Evolutionary conservation across 37 sponge, comb jelly and placozoan genomes (phyloP), one percentile per base, ranked within the genome.

Genomic region (Hexactinellida sp.): DNA sequence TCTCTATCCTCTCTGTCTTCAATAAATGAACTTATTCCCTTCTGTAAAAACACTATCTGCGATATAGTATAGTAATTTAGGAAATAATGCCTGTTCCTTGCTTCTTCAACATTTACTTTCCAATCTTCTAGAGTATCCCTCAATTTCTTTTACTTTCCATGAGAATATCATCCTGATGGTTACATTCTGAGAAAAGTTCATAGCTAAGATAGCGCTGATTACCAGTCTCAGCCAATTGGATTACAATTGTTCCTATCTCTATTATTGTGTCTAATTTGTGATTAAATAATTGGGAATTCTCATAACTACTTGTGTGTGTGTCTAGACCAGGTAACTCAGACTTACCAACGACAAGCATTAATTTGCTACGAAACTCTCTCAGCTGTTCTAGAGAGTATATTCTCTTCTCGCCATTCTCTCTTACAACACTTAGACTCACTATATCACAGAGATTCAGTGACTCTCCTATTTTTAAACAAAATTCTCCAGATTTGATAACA

Each of bases 61-160:
- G 76, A 63, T 63, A 63, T 63, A 21, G 76, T 63, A n/a, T 63
- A 63, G 76, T 63, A 63, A 63, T 63, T 63, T 23, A 63, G 76
- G 30, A 63, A 63, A n/a, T 63, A 63, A n/a, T n/a, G 13, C 1
- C 5, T 23, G 5, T 63, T 63, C 76, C 76, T 10, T 25, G 76
- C 76, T n/a, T 63, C 76, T n/a, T 63, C 76, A 63, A 63, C 76
- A 32, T 63, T 63, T 23, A 7, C 5, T 63, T 23, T 63, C 76
- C 76, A 63, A 63, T 7, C 13, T 21, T 63, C 76, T 7, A 63
- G 76, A 32, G 76, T 63, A 28, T 23, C 3, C 21, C 3, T 10
- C 5, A 63, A 28, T 63, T 63, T n/a, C 3, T 21, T n/a, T 63
- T 63, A 10, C 1, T 25, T 25, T 63, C 76, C 3, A 32, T 25